Evolutionary conservation across 2,113 vertebrate genomes (phyloP), one percentile per base, ranked within the genome.

Genomic region (Chloropsis hardwickii): DNA sequence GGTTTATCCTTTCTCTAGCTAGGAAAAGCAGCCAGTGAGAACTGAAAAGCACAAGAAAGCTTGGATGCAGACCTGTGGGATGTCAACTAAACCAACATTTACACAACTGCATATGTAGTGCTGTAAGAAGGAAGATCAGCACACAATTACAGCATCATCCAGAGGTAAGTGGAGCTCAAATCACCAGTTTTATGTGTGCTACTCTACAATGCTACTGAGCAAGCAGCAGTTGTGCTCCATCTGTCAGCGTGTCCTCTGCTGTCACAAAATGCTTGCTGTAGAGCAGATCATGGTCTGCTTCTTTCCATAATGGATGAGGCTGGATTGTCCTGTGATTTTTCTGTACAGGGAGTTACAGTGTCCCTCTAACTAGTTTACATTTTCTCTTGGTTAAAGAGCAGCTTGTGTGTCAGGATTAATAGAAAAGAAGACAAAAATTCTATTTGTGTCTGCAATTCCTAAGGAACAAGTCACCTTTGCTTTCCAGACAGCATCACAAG

Each of bases 211-310:
- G 53, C 77, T 67, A 58, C 82, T 33, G 56, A 87, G 92, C 85
- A 86, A 83, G 67, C 76, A 91, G 90, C 79, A 82, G 35, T 29
- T 72, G 56, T 3, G 31, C 87, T 42, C 81, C 92, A 95, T 90
- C 94, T 78, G 82, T 93, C 92, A 94, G 39, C 0, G 0, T 54
- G 93, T 81, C 94, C 96, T 96, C 78, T 83, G 90, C 92, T 96
- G 95, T 93, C 94, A 78, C 65, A 61, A 82, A 51, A 74, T 64
- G 86, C 80, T 83, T 53, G 64, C 82, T 92, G 62, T 58, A 64
- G 64, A 78, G 44, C 40, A 65, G 27, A 14, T 53, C 76, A 70
- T 10, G 1, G 65, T 60, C 90, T 94, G 76, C 61, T 91, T 58
- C 60, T 58, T 67, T 81, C 83, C 92, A 79, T 67, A 74, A 93